Conservation (phyloP, 2,888 invertebrate genomes). For the Hirudinaria manillensis region DNA sequence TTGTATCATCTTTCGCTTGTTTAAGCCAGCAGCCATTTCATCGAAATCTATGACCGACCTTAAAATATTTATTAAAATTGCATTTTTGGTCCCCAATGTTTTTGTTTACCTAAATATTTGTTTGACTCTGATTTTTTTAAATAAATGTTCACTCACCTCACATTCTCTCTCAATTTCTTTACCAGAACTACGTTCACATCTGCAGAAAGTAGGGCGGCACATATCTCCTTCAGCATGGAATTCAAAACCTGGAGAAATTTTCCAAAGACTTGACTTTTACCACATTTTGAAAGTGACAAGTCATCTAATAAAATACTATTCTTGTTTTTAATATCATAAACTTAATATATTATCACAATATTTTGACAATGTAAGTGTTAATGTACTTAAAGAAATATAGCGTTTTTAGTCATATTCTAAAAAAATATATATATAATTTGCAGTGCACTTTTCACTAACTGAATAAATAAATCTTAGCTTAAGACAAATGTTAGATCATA, state of each 20-base stretch:
- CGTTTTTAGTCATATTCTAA: no score
- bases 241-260: slow-evolving; percentile 71
- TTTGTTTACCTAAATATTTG: not conserved
- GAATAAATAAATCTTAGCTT: no score
- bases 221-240: slow-evolving; percentile 98
- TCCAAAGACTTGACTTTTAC: not conserved
- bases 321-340: not conserved
- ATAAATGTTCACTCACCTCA: slow-evolving; percentile 57
- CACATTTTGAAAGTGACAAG: no score
- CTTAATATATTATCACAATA: not conserved
- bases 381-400: no score
- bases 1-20: slow-evolving; percentile 96
- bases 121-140: not conserved
- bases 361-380: no score
- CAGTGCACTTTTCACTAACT: no score
- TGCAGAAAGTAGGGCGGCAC: slow-evolving; percentile 90
- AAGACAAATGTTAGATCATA: slow-evolving; percentile 51
- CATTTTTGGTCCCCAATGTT: no score
- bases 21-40: slow-evolving; percentile 94
- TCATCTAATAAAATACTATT: not conserved
- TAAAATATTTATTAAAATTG: slow-evolving; percentile 13
- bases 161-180: slow-evolving; percentile 92
- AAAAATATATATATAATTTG: no score
- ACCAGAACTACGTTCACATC: slow-evolving; percentile 91
- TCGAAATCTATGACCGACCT: slow-evolving; percentile 94